Base-by-base conservation (phyloP, 2,113 vertebrate species). In the Apodemus sylvaticus region DNA sequence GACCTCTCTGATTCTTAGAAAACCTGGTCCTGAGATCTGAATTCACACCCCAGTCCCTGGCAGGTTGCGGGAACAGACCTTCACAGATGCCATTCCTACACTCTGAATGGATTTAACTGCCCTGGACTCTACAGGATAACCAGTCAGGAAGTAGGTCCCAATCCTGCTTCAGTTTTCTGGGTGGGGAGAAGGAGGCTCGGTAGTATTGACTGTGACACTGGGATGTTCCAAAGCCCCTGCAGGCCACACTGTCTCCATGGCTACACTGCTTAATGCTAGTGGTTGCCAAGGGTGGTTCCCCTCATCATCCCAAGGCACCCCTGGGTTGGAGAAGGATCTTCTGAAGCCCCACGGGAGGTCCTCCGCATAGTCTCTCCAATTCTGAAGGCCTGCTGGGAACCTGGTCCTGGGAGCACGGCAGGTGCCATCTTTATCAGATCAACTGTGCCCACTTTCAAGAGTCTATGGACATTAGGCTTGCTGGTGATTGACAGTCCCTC, bases 271-370 rank as follows among this genome's bases (percentile, higher is more conserved):
- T 0, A 17, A n/a, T 5, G 22, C 53, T 1, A 36, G 34, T 34
- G 66, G 12, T 64, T 64, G 48, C 34, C 51, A 17, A 14, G 16
- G 7, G 39, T n/a, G 6, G 20, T 1, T 48, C 20, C 81, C 83
- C 22, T 48, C 17, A n/a, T n/a, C 71, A 31, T 8, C 0, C 7
- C 34, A 3, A 51, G 2, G 0, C 11, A 13, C 12, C 31, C 7
- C 14, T 31, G 53, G 22, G 5, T 19, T 3, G 62, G 0, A 0
- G 58, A 5, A 19, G 26, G 24, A 6, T 24, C n/a, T 58, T 45
- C 51, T 34, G 5, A 76, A 86, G 62, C 19, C 9, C 24, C 66
- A 4, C 4, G 0, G 20, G 11, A 58, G 22, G 0, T 13, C 36
- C 16, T 62, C 89, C 17, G 12, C 45, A 26, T 10, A 9, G 19